Percentiles rank a stretch among this genome's conserved stretches.
Conservation (phyloP, 1,140 invertebrate genomes). For the Carcinoscorpius rotundicauda region DNA sequence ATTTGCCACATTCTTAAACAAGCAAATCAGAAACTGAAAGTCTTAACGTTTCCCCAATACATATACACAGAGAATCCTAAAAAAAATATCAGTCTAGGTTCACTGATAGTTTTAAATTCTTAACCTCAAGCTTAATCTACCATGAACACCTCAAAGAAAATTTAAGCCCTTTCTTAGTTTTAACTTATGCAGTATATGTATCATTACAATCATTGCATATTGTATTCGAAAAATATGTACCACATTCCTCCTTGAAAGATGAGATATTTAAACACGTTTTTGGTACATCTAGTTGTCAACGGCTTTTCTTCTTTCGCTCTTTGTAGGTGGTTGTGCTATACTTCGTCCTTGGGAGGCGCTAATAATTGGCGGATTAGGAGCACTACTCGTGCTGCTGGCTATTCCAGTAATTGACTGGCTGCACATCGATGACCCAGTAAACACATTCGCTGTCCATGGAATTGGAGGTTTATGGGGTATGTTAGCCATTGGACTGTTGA, state of each 20-base stretch:
- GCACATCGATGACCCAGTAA: constrained; percentile 24
- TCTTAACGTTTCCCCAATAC: no score
- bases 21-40: no score
- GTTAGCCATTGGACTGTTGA: constrained; percentile 24
- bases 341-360: constrained; percentile 22
- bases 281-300: no score
- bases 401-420: constrained; percentile 20
- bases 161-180: no score
- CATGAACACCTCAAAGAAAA: no score
- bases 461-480: constrained; percentile 23
- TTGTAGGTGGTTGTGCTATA: constrained; percentile 21
- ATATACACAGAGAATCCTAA: no score
- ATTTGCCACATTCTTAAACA: no score
- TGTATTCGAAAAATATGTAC: background rate
- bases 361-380: constrained; percentile 21
- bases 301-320: no score
- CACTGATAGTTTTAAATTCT: no score
- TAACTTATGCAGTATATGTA: background rate
- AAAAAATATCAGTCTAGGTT: no score
- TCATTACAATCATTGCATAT: background rate
- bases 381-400: constrained; percentile 12
- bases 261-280: background rate
- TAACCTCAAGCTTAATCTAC: no score
- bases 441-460: constrained; percentile 26
- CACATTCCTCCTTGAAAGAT: background rate